Conservation (phyloP, 2,113 vertebrate genomes). For the Pachyramphus minor region DNA sequence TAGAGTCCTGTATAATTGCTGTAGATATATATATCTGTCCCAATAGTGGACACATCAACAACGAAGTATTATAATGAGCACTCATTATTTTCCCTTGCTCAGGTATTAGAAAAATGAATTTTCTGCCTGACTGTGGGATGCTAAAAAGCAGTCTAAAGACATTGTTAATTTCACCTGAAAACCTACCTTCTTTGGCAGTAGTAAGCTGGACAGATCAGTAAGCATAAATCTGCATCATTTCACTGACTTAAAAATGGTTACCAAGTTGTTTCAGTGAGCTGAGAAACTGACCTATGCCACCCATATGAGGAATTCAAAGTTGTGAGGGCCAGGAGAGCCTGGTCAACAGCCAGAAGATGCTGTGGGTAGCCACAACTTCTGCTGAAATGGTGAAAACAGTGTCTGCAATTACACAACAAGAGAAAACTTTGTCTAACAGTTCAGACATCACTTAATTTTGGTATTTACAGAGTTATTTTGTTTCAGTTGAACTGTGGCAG, state of each 20-base stretch:
- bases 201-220: not conserved
- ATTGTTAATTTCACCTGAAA: not conserved
- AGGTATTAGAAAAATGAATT: not conserved
- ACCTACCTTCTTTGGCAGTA: not conserved
- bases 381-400: not conserved
- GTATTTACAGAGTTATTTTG: not conserved
- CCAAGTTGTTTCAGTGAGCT: not conserved
- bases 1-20: not conserved
- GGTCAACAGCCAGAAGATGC: not conserved
- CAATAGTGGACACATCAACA: not conserved
- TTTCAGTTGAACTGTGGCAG: not conserved
- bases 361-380: not conserved
- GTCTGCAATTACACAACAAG: not conserved
- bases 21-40: not conserved
- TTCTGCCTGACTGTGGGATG: not conserved
- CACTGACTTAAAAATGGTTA: not conserved
- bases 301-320: not conserved
- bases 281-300: not conserved
- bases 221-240: not conserved
- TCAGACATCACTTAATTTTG: not conserved
- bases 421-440: not conserved
- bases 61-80: not conserved
- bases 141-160: not conserved
- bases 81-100: not conserved
- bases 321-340: not conserved